A percentile compares a stretch with the other conserved stretches of the same genome.
Evolutionary conservation across 2,888 invertebrate genomes (phyloP).

Genomic region (Eilema sororculum): DNA sequence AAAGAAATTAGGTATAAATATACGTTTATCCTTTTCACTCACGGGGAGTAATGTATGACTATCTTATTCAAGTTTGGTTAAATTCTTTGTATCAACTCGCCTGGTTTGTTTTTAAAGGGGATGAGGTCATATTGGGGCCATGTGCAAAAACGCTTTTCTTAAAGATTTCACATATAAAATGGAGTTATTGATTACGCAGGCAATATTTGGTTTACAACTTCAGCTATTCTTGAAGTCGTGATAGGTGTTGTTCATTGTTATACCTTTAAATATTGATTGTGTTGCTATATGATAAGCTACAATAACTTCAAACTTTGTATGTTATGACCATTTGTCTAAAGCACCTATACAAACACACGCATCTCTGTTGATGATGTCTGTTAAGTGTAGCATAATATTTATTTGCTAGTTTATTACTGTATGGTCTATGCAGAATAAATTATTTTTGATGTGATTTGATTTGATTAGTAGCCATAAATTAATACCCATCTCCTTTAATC

Average conservation of each 20-base stretch:
- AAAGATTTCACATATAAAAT: too few relatives aligned
- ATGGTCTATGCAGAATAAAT: too few relatives aligned
- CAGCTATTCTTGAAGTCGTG: neutral
- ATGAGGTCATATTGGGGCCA: slow-evolving; percentile 2
- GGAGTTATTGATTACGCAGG: too few relatives aligned
- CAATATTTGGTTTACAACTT: neutral
- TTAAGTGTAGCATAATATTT: neutral
- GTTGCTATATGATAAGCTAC: neutral
- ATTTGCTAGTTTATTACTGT: neutral
- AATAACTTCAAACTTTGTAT: neutral
- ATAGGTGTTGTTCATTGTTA: neutral
- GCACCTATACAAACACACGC: neutral
- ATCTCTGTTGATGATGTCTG: neutral
- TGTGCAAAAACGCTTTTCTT: neutral
- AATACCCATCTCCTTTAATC: slow-evolving; percentile 15
- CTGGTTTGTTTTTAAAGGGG: slow-evolving; percentile 7
- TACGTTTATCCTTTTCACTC: neutral
- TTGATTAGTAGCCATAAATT: neutral
- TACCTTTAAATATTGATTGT: neutral
- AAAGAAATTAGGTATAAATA: neutral
- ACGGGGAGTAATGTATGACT: neutral
- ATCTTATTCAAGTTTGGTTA: neutral
- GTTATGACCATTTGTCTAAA: neutral
- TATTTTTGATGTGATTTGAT: too few relatives aligned
- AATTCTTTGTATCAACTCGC: neutral